Conservation (phyloP, 2,888 invertebrate genomes). For the Caenorhabditis sp. region DNA sequence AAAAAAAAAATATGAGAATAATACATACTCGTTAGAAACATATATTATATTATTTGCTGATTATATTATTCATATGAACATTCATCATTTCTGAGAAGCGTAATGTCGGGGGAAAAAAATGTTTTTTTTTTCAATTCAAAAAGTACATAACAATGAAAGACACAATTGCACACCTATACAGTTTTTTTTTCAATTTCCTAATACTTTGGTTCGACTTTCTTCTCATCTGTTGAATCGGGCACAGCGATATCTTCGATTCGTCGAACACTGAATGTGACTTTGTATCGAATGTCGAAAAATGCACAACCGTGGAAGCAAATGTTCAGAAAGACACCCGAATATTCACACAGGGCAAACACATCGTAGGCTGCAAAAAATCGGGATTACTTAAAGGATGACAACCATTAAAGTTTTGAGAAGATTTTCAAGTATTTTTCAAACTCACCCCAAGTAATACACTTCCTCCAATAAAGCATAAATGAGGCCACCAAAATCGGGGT, state of each 20-base stretch:
- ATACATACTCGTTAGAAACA: background rate
- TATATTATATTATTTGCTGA: background rate
- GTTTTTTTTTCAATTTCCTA: conserved; percentile 16
- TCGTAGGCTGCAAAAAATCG: conserved; percentile 65
- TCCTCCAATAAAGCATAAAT: conserved; percentile 68
- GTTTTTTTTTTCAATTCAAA: background rate
- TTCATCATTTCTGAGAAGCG: background rate
- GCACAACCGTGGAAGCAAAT: conserved; percentile 69
- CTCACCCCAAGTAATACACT: conserved; percentile 68
- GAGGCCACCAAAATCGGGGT: conserved; percentile 66
- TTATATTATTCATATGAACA: background rate
- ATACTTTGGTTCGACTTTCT: conserved; percentile 7
- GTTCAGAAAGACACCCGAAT: conserved; percentile 67
- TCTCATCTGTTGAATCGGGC: conserved; percentile 7
- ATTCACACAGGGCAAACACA: conserved; percentile 68
- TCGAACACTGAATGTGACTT: conserved; percentile 54
- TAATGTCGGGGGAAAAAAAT: background rate
- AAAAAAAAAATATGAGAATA: background rate
- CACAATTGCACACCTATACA: background rate
- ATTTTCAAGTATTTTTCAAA: background rate
- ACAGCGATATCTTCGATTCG: conserved; percentile 24
- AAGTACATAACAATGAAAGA: background rate
- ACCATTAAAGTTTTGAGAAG: too few relatives aligned
- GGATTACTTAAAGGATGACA: too few relatives aligned
- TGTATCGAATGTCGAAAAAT: conserved; percentile 69